Evolutionary conservation across 2,113 vertebrate genomes (phyloP), one percentile per base, ranked within the genome.

Genomic region (Oryzias javanicus): DNA sequence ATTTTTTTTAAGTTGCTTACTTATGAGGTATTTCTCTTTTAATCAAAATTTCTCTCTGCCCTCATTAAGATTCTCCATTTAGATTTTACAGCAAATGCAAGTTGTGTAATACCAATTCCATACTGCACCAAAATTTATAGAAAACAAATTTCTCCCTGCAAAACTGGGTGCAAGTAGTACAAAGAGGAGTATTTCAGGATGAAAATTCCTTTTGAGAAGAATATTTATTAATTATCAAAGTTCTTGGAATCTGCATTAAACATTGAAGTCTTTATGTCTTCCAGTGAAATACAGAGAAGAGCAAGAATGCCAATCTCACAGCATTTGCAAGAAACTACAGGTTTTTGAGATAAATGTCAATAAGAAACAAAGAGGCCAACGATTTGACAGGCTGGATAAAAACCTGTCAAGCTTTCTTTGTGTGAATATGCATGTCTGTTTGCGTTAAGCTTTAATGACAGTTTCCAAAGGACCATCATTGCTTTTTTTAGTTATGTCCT

Each of bases 401-500:
- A 71, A 12, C 12, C 35, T 35, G 35, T 35, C 35, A 35, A 35
- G 35, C 2, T 12, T 35, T 35, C 10, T 47, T n/a, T 47, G n/a
- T 6, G n/a, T 2, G n/a, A 4, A 45, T 17, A 35, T 35, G 8
- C 10, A 35, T 12, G 35, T 35, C 35, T 35, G 35, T 35, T 42
- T 67, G 57, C 67, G 58, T 80, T 64, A 74, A 70, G 60, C 74
- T 63, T 72, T 81, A 82, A 81, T 76, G 81, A 78, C 70, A 68
- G 70, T 64, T 72, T 81, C 83, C 68, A 41, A 53, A 77, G 72
- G 79, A 60, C 45, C 64, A 68, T 67, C 60, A 49, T 42, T 68
- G 78, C 57, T 63, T 70, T 63, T 60, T 65, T 55, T 66, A 83
- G 68, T 70, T 58, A 60, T 70, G 74, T 64, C 48, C 70, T 67